phyloP scores from a whole-genome alignment of 2,888 invertebrate species.

The Cantharis rufa region DNA sequence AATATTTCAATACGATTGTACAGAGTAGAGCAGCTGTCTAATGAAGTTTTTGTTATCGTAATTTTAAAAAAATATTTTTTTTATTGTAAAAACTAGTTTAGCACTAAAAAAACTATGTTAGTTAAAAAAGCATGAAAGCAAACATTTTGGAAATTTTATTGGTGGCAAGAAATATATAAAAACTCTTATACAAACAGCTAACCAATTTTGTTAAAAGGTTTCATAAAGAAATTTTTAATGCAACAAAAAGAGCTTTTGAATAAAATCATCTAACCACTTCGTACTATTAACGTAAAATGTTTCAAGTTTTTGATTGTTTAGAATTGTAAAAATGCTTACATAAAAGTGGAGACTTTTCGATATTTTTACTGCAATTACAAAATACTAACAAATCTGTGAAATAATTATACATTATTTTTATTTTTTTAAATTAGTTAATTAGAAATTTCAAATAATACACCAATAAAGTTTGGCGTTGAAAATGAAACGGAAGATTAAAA shows the following conservation, averaged over 20 bases:
- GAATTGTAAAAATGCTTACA: background rate
- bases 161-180: background rate
- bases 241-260: background rate
- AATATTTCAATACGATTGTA: too few relatives aligned
- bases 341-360: background rate
- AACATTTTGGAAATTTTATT: background rate
- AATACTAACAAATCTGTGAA: background rate
- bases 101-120: background rate
- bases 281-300: background rate
- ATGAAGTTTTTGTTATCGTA: too few relatives aligned
- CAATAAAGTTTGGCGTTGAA: background rate
- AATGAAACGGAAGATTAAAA: slow-evolving; percentile 9
- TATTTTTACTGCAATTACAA: background rate
- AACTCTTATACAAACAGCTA: background rate
- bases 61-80: background rate
- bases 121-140: background rate
- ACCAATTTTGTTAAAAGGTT: background rate
- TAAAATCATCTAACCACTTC: background rate
- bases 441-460: background rate
- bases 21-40: too few relatives aligned
- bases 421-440: background rate
- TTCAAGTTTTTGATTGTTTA: background rate
- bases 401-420: background rate
- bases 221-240: background rate
- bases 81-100: background rate